These are phyloP conservation scores for Sapajus apella DNA, from an alignment of 2,113 vertebrate species.

Conservation along the genomic window DNA sequence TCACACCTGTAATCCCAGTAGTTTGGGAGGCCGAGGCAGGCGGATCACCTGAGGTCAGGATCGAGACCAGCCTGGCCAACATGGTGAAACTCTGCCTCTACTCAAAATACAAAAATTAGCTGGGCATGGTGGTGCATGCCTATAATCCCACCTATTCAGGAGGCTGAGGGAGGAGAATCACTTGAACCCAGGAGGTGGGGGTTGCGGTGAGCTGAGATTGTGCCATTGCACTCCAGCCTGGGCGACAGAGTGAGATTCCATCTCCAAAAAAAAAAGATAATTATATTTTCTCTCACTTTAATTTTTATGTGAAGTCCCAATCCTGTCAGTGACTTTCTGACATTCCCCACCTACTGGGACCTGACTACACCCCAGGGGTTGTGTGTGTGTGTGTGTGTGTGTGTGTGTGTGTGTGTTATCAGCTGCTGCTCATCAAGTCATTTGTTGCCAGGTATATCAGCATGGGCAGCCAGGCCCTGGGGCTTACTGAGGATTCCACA, in stretches of 20 bases:
- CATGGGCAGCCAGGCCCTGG: background rate
- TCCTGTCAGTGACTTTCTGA: background rate
- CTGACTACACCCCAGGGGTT: background rate
- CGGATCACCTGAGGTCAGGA: too few relatives aligned
- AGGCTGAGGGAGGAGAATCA: too few relatives aligned
- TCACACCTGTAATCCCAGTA: too few relatives aligned
- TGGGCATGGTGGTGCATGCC: accelerated
- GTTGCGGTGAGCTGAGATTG: too few relatives aligned
- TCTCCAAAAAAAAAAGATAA: background rate
- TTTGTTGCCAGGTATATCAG: background rate
- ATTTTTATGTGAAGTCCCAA: background rate
- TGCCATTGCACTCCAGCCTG: too few relatives aligned
- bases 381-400: background rate
- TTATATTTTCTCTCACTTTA: background rate
- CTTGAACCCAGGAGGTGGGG: too few relatives aligned
- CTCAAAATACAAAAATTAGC: too few relatives aligned
- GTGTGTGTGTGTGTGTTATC: background rate
- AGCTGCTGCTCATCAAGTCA: background rate
- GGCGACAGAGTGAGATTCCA: too few relatives aligned
- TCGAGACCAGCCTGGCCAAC: too few relatives aligned
- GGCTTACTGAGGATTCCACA: background rate
- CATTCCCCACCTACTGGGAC: background rate
- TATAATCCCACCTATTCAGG: too few relatives aligned
- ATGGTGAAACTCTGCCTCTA: too few relatives aligned
- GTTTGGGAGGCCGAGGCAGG: too few relatives aligned